Percentiles rank a stretch among this genome's conserved stretches.
phyloP scores from a whole-genome alignment of 2,888 invertebrate genomes.

The Autographa pulchrina region DNA sequence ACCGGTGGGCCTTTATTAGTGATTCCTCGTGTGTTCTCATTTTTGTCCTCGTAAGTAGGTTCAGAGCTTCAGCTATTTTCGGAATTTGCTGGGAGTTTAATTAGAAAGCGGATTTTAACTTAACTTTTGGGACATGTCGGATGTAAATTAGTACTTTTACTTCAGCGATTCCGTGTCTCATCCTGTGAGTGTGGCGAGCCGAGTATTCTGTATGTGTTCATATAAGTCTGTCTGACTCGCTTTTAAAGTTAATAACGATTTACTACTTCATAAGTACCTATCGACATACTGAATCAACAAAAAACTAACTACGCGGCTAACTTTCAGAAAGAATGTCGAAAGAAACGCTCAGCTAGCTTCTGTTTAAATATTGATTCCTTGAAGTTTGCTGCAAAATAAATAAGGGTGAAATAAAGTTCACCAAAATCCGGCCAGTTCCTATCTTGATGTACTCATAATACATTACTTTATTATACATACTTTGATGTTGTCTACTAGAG shows the following conservation, averaged over 20 bases:
- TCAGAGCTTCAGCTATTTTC: constrained; percentile 48
- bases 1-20: constrained; percentile 58
- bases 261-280: background rate
- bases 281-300: background rate
- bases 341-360: background rate
- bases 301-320: background rate
- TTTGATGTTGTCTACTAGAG: too few species aligned
- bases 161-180: constrained; percentile 10
- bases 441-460: background rate
- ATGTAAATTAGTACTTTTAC: constrained; percentile 30
- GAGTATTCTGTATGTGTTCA: background rate
- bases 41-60: constrained; percentile 46
- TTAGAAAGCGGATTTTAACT: constrained; percentile 47
- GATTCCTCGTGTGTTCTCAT: constrained; percentile 58
- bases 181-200: background rate
- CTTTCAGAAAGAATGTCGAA: background rate
- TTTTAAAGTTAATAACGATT: background rate
- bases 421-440: background rate
- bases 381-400: background rate
- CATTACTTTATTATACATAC: too few species aligned
- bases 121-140: constrained; percentile 26
- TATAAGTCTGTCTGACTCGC: background rate
- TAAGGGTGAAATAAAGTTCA: background rate
- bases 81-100: constrained; percentile 49
- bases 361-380: background rate